Evolutionary conservation across 2,797 vertebrate genomes (phyloP).

Genomic region (Tamandua tetradactyla): DNA sequence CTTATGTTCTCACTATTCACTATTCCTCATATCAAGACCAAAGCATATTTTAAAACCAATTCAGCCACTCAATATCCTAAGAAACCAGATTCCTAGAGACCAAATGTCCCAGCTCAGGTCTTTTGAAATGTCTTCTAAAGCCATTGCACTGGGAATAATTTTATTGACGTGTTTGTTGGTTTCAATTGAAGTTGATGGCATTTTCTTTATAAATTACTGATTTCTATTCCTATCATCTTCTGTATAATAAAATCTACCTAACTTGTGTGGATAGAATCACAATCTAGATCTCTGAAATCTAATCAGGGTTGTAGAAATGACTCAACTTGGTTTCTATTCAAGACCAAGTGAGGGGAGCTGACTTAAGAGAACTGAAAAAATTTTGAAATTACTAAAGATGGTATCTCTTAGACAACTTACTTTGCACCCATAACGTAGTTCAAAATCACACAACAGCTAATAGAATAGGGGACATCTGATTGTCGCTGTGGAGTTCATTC

Average conservation of each 20-base stretch:
- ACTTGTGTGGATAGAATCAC: neutral
- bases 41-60: constrained; percentile 38
- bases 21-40: neutral
- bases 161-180: constrained; percentile 48
- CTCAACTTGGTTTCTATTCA: neutral
- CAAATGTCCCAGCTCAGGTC: neutral
- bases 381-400: neutral
- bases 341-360: neutral
- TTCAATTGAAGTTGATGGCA: constrained; percentile 8
- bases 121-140: constrained; percentile 17
- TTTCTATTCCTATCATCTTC: neutral
- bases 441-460: neutral
- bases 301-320: constrained; percentile 9
- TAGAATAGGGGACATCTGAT: neutral
- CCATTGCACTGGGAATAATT: constrained; percentile 10
- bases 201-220: constrained; percentile 64
- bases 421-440: neutral
- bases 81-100: constrained; percentile 13
- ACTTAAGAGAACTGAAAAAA: neutral
- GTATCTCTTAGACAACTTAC: neutral
- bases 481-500: fast-evolving
- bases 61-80: neutral
- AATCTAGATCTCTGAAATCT: neutral
- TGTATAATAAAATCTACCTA: constrained; percentile 15
- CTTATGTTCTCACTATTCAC: neutral